Percentiles rank a stretch among this genome's conserved stretches.
phyloP scores from a whole-genome alignment of 2,113 vertebrate genomes.

The Melospiza melodia region DNA sequence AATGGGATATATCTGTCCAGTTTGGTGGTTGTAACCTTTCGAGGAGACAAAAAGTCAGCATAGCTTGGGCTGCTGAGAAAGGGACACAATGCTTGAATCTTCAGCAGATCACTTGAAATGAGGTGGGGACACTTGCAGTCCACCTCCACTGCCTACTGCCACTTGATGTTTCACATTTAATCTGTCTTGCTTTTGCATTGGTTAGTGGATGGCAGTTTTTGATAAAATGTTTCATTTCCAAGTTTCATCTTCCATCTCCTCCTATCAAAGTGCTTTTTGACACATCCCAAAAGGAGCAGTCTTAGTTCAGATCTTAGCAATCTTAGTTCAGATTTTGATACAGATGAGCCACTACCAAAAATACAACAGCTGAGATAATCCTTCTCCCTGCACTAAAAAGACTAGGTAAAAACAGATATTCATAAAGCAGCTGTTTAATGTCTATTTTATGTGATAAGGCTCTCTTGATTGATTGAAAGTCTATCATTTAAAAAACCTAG shows the following conservation, averaged over 20 bases:
- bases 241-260: neutral
- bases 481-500: neutral
- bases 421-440: neutral
- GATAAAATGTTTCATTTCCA: neutral
- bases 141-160: neutral
- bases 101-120: neutral
- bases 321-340: neutral
- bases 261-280: neutral
- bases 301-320: no score
- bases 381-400: neutral
- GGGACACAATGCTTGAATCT: neutral
- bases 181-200: neutral
- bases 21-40: neutral
- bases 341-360: neutral
- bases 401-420: neutral
- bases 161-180: neutral
- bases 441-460: neutral
- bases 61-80: rapidly evolving
- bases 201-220: neutral
- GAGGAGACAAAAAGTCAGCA: neutral
- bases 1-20: neutral
- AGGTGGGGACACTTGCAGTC: neutral
- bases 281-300: neutral
- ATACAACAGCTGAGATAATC: neutral
- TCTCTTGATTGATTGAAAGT: neutral